Percentiles rank a stretch among this genome's conserved stretches.
These are phyloP conservation scores for Atta texana DNA, from an alignment of 1,140 invertebrate genomes.

Conservation along the genomic window DNA sequence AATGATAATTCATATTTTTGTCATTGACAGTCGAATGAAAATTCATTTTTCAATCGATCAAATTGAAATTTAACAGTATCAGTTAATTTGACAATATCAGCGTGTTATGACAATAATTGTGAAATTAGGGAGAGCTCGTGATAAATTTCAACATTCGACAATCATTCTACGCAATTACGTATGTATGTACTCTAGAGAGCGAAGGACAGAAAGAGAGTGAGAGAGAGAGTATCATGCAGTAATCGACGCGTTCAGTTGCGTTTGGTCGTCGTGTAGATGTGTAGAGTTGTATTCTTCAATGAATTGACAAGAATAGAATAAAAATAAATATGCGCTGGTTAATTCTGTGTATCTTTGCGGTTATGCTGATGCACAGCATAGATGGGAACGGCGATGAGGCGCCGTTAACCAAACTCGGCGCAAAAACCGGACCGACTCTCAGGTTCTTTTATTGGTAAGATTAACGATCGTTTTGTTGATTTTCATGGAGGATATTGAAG, in stretches of 20 bases:
- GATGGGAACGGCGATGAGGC: constrained; percentile 84
- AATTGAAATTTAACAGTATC: neutral
- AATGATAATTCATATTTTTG: neutral
- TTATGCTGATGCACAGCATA: constrained; percentile 41
- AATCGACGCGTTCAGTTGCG: constrained; percentile 27
- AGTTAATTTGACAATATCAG: neutral
- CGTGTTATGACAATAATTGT: neutral
- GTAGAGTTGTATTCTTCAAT: constrained; percentile 12
- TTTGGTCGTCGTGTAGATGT: constrained; percentile 6
- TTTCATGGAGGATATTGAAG: neutral
- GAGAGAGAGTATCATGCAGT: neutral
- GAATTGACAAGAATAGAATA: constrained; percentile 20
- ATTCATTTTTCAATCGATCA: neutral
- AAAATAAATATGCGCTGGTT: constrained; percentile 49
- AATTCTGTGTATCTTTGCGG: constrained; percentile 31
- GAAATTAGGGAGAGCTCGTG: neutral
- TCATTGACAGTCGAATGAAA: neutral
- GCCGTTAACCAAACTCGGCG: constrained; percentile 88
- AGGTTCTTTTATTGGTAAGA: constrained; percentile 93
- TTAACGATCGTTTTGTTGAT: constrained; percentile 29
- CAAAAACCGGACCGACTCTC: constrained; percentile 90
- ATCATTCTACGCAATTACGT: neutral
- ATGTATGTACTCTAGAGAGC: neutral
- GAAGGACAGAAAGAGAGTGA: no score
- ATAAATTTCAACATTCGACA: neutral